Conservation (phyloP, 2,888 invertebrate genomes). For the Archips crataeganus region DNA sequence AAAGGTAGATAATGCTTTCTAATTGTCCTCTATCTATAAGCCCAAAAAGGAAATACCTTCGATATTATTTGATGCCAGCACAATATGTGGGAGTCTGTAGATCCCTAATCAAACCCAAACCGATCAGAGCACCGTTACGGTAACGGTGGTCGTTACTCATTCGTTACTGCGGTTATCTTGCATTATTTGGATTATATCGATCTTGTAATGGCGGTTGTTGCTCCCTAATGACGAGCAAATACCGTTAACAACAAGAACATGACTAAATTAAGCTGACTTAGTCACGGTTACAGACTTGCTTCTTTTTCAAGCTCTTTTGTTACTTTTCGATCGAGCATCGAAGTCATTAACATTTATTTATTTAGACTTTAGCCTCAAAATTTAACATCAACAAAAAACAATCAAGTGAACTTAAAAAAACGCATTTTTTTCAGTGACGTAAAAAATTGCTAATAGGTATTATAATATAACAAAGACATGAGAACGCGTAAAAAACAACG, state of each 20-base stretch:
- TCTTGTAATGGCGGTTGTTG: slow-evolving; percentile 22
- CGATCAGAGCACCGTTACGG: slow-evolving; percentile 21
- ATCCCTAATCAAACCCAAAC: slow-evolving; percentile 15
- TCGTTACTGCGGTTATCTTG: slow-evolving; percentile 26
- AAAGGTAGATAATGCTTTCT: not conserved
- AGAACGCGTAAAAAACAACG: slow-evolving; percentile 44
- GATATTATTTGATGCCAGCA: not conserved
- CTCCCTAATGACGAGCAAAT: slow-evolving; percentile 1
- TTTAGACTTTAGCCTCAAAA: not conserved
- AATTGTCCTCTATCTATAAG: not conserved
- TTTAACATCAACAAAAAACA: not conserved
- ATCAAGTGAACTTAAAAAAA: not conserved
- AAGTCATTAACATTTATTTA: not conserved
- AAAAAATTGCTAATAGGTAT: not conserved
- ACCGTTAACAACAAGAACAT: slow-evolving; percentile 32
- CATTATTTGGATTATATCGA: slow-evolving; percentile 31
- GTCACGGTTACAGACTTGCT: slow-evolving; percentile 15
- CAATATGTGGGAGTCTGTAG: slow-evolving; percentile 21
- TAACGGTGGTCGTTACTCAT: slow-evolving; percentile 27
- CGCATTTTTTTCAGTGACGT: not conserved
- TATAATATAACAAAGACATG: slow-evolving; percentile 34
- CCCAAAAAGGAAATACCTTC: not conserved
- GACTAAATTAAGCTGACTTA: slow-evolving; percentile 15
- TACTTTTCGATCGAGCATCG: not conserved
- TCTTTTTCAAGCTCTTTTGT: not conserved